Base-by-base conservation (phyloP, 2,113 vertebrate species). In the Apodemus speciosus region DNA sequence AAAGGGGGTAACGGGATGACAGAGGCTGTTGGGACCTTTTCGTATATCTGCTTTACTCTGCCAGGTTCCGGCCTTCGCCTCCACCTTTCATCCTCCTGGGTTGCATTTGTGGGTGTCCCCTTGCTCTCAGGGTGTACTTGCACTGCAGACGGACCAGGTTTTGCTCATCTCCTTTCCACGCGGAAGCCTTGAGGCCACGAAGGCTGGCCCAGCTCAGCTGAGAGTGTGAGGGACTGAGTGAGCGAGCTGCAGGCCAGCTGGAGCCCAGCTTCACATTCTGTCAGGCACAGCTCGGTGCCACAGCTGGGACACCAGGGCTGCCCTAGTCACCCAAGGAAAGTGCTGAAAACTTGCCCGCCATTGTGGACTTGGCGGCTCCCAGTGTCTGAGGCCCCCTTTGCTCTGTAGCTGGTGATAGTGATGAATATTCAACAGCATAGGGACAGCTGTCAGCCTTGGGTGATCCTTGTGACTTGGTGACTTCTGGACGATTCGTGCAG, bases 401-500 rank as follows among this genome's bases (percentile, higher is more conserved):
- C n/a, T 8, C 68, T 25, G 23, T 6, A 7, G 46, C 23, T 30
- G 10, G 11, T 38, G 60, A 32, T 14, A 3, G 0, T 1, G 9
- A 11, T 6, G 49, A 10, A 3, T 15, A 30, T 83, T 53, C 30
- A 68, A 30, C 49, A 10, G 30, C 13, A 14, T 1, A 13, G 94
- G 6, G 27, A 21, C 6, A 20, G 21, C 11, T 10, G 13, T 53
- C 81, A n/a, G 30, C 23, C 21, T 46, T 64, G 14, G 81, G 9
- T 35, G 46, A 2, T 51, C 53, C 16, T 35, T 40, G 0, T 2
- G 2, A 11, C 18, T 40, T 0, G 14, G 46, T 6, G 58, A 60
- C 73, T 72, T 72, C 86, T 21, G 8, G 40, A 9, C 30, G 69
- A 77, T 35, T 23, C 4, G 15, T 30, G 38, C 18, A 0, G 69